Evolutionary conservation across 2,113 vertebrate species (phyloP).

Genomic region (Boulengeromyrus knoepffleri): DNA sequence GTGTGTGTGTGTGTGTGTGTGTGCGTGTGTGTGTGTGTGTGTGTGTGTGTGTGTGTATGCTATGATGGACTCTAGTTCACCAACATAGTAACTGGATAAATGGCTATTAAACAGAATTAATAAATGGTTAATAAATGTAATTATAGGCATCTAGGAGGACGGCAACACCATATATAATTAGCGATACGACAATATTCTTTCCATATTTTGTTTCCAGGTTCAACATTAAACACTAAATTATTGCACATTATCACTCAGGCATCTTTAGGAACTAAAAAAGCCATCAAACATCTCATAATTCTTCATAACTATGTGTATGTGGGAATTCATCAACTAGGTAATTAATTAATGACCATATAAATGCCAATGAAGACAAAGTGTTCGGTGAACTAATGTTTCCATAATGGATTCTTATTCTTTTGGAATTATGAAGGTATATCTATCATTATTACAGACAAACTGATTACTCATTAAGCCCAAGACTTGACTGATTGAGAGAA

Average conservation of each 20-base stretch:
- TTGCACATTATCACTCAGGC: background rate
- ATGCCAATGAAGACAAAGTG: background rate
- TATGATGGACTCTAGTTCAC: background rate
- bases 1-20: background rate
- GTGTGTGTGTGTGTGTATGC: background rate
- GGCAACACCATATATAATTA: background rate
- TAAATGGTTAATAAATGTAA: background rate
- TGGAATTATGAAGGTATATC: slow-evolving; percentile 3
- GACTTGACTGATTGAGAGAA: background rate
- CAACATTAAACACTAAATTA: background rate
- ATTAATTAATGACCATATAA: background rate
- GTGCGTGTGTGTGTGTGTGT: background rate
- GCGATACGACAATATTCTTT: background rate
- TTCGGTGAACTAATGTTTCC: slow-evolving; percentile 13
- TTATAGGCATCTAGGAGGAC: background rate
- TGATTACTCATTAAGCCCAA: background rate
- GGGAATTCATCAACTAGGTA: slow-evolving; percentile 8
- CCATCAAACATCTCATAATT: background rate
- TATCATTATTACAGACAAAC: background rate
- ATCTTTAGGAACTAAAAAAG: slow-evolving; percentile 5
- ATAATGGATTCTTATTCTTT: background rate
- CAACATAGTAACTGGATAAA: background rate
- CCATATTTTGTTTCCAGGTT: background rate
- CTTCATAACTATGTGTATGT: background rate
- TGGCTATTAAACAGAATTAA: background rate